phyloP scores from a whole-genome alignment of 2,113 vertebrate species.

The Limnothrissa miodon region DNA sequence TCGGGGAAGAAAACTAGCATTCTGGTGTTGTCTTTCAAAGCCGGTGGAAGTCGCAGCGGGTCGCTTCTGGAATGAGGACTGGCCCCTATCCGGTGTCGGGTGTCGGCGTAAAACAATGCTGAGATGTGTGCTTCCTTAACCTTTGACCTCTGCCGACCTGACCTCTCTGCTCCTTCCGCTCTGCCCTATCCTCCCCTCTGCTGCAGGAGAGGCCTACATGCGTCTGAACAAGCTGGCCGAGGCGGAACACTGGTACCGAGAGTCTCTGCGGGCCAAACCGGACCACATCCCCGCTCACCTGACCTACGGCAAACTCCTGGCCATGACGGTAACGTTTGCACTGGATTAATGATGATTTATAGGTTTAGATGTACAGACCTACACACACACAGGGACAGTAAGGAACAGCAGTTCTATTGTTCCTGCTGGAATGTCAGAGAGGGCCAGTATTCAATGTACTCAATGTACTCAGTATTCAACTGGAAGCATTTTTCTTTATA shows the following conservation, averaged over 20 bases:
- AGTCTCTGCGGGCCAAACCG: slow-evolving; percentile 87
- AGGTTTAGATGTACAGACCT: no score
- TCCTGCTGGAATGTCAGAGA: not conserved
- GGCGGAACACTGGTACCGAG: slow-evolving; percentile 89
- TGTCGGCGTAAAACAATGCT: not conserved
- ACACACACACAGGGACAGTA: no score
- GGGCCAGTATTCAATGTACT: no score
- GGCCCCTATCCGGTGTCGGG: not conserved
- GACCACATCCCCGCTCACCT: slow-evolving; percentile 99
- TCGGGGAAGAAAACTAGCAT: not conserved
- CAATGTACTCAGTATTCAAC: no score
- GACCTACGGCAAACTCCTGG: slow-evolving; percentile 91
- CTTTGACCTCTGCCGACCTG: slow-evolving; percentile 10
- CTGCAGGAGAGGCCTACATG: slow-evolving; percentile 93
- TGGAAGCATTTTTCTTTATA: no score
- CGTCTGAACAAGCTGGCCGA: slow-evolving; percentile 83
- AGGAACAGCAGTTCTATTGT: not conserved
- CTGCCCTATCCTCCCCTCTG: not conserved
- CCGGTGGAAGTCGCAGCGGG: not conserved
- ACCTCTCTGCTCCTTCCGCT: slow-evolving; percentile 30
- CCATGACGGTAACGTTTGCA: slow-evolving; percentile 75
- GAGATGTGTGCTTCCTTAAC: slow-evolving; percentile 13
- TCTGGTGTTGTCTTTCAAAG: not conserved
- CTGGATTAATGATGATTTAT: no score
- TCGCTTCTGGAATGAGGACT: not conserved